Evolutionary conservation across 2,888 invertebrate species (phyloP).

Genomic region (Galerucella pusilla): DNA sequence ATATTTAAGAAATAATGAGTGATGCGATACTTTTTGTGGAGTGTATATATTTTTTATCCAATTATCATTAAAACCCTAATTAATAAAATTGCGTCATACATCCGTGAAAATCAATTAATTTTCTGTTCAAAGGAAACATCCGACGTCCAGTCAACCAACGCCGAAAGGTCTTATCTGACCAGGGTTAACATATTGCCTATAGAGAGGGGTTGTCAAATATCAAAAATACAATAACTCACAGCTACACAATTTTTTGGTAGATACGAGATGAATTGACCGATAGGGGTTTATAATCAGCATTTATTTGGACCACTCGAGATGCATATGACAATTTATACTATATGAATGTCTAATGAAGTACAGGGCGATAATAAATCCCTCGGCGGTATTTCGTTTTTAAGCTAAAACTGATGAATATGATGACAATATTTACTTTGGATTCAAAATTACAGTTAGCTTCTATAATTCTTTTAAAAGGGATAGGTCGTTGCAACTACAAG

Average conservation of each 20-base stretch:
- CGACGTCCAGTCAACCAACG: constrained; percentile 36
- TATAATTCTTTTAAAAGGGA: no score
- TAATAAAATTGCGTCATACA: background rate
- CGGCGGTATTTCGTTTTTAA: background rate
- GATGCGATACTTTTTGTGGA: no score
- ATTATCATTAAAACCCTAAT: background rate
- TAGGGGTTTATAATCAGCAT: constrained; percentile 40
- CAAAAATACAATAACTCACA: constrained; percentile 60
- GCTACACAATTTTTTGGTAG: constrained; percentile 49
- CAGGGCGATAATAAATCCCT: constrained; percentile 8
- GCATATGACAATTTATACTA: constrained; percentile 60
- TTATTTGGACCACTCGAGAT: constrained; percentile 53
- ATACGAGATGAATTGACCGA: constrained; percentile 43
- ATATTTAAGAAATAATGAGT: no score
- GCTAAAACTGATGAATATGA: no score
- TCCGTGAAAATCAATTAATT: constrained; percentile 36
- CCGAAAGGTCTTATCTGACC: constrained; percentile 54
- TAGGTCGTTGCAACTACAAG: no score
- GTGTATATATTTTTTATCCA: background rate
- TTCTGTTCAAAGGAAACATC: constrained; percentile 41
- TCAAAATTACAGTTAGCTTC: no score
- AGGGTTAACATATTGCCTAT: constrained; percentile 59
- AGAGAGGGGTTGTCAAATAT: constrained; percentile 60
- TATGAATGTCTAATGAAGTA: constrained; percentile 48
- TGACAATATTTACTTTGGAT: no score